Conservation (phyloP, 2,888 invertebrate genomes). For the Trileptium ribeirensis region DNA sequence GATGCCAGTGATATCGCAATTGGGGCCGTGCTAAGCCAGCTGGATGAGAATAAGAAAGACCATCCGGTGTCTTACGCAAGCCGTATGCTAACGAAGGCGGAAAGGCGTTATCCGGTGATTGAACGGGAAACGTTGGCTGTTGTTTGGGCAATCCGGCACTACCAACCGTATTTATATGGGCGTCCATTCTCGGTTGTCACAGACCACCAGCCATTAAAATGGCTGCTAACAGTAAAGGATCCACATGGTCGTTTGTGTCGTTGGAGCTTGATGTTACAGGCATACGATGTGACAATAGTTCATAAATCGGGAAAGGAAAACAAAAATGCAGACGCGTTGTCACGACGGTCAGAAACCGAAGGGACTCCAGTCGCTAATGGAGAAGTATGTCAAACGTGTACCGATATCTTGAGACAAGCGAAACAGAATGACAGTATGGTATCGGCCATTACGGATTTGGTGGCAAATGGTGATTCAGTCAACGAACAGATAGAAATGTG, state of each 20-base stretch:
- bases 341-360: conserved; percentile 35
- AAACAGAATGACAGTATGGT: no score
- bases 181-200: conserved; percentile 14
- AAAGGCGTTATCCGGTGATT: conserved; percentile 36
- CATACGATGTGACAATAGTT: conserved; percentile 48
- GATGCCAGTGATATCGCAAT: conserved; percentile 39
- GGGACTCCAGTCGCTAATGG: not conserved
- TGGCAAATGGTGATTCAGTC: no score
- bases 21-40: conserved; percentile 39
- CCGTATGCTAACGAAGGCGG: conserved; percentile 31
- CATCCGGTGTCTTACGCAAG: conserved; percentile 39
- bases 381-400: not conserved
- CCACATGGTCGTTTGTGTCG: conserved; percentile 53
- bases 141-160: conserved; percentile 31
- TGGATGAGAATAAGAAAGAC: conserved; percentile 24
- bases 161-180: conserved; percentile 19
- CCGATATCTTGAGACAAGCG: no score
- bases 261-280: conserved; percentile 54
- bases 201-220: conserved; percentile 28
- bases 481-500: no score
- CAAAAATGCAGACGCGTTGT: conserved; percentile 52
- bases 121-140: conserved; percentile 38
- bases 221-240: conserved; percentile 41
- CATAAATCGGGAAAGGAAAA: conserved; percentile 53
- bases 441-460: no score